These are phyloP conservation scores for Gila robusta DNA, from an alignment of 2,797 vertebrate species.

Conservation along the genomic window DNA sequence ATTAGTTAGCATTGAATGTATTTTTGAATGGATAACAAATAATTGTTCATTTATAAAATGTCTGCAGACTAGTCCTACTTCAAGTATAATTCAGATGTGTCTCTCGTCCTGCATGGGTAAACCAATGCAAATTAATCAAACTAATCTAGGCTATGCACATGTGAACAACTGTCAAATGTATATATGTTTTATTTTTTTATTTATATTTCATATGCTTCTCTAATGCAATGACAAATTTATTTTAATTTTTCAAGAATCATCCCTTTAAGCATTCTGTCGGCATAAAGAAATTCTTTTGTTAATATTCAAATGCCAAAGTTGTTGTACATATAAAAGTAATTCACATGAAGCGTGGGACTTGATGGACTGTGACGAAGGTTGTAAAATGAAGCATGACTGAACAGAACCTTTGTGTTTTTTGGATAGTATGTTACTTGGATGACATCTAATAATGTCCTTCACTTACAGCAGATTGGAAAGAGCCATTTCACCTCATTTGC, in stretches of 20 bases:
- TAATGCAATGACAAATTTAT: conserved; percentile 8
- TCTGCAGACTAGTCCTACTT: neutral
- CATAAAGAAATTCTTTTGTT: conserved; percentile 9
- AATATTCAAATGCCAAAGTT: conserved; percentile 46
- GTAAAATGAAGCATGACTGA: neutral
- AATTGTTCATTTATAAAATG: neutral
- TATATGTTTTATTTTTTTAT: conserved; percentile 14
- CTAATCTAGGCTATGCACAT: conserved; percentile 50
- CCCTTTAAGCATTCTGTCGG: conserved; percentile 20
- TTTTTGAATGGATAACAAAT: neutral
- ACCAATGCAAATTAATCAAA: neutral
- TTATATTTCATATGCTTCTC: conserved; percentile 16
- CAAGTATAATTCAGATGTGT: conserved; percentile 3
- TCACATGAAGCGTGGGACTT: neutral
- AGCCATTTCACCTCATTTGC: neutral
- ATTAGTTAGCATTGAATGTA: neutral
- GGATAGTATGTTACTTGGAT: neutral
- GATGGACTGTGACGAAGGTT: neutral
- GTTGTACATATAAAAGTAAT: neutral
- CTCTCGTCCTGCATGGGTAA: neutral
- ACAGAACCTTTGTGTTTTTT: neutral
- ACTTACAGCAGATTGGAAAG: neutral
- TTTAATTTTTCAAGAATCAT: neutral
- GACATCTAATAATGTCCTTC: neutral
- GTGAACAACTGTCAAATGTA: conserved; percentile 22